Conservation (phyloP, 2,113 vertebrate species). For the sheep (Ovis aries) region ARS-UI_Ramb_v3.0 NC_056054.1:231605001-231605500, state of each 20-base stretch:
- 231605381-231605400: background rate
- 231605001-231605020: background rate
- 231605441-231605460: background rate
- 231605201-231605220: background rate
- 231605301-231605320: background rate
- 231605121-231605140: background rate
- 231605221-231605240: background rate
- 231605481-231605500: background rate
- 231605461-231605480: background rate
- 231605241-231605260: background rate
- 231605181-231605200: slow-evolving; percentile 40
- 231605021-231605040: slow-evolving; percentile 33
- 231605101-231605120: slow-evolving; percentile 5
- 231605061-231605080: background rate
- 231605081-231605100: slow-evolving; percentile 9
- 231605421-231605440: background rate
- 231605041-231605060: background rate
- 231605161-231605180: background rate
- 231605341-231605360: background rate
- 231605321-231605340: background rate
- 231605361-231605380: background rate
- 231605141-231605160: background rate
- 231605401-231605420: background rate
- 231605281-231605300: background rate
- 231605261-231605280: background rate